A percentile compares a stretch with the other conserved stretches of the same genome.
phyloP scores from a whole-genome alignment of 2,113 vertebrate species.

The Lontra canadensis region DNA sequence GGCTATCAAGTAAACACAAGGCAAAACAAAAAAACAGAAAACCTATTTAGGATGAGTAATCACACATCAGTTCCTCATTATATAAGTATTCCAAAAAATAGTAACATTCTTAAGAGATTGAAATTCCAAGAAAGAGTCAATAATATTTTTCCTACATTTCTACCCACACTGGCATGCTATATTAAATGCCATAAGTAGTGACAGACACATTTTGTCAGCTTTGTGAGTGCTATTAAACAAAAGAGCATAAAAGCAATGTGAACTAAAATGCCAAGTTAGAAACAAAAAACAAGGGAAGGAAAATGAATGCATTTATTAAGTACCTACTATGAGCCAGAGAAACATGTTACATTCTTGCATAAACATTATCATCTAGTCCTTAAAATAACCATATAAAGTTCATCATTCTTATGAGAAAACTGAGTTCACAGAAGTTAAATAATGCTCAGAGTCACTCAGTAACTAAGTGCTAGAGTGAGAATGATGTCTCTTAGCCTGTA shows the following conservation, averaged over 20 bases:
- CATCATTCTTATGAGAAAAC: background rate
- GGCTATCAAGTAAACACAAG: background rate
- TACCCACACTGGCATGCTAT: background rate
- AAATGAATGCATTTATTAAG: slow-evolving; percentile 4
- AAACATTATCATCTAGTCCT: background rate
- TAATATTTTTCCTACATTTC: slow-evolving; percentile 37
- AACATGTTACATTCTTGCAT: background rate
- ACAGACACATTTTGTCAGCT: slow-evolving; percentile 21
- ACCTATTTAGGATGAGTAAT: background rate
- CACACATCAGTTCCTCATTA: background rate
- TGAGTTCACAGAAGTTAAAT: background rate
- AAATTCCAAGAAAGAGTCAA: slow-evolving; percentile 32
- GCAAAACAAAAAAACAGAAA: background rate
- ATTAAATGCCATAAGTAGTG: slow-evolving; percentile 23
- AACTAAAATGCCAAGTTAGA: slow-evolving; percentile 38
- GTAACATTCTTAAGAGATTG: slow-evolving; percentile 1
- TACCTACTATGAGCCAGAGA: background rate
- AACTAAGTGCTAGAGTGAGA: background rate
- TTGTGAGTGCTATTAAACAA: slow-evolving; percentile 47
- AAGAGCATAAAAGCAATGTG: slow-evolving; percentile 8
- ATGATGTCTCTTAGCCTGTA: background rate
- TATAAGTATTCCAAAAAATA: slow-evolving; percentile 3
- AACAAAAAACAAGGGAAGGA: background rate
- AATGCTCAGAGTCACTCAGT: background rate
- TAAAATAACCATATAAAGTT: slow-evolving; percentile 31